These are phyloP conservation scores for Paedocypris sp. DNA, from an alignment of 2,113 vertebrate genomes.

Conservation along the genomic window DNA sequence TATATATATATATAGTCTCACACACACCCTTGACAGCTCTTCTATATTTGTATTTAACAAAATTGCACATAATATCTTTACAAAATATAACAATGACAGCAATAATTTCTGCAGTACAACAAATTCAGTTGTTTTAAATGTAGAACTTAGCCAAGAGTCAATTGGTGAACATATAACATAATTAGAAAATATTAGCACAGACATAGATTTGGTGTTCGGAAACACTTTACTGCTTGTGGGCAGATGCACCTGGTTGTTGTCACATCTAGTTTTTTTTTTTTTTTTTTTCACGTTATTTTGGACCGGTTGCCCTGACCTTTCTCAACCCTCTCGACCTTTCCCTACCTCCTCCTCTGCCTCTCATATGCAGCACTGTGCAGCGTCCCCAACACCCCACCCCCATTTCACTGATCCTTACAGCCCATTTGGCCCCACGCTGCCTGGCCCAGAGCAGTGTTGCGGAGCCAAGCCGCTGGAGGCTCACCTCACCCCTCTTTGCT, in stretches of 20 bases:
- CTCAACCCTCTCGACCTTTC: slow-evolving; percentile 51
- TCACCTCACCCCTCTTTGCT: slow-evolving; percentile 55
- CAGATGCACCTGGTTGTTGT: slow-evolving; percentile 96
- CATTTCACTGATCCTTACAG: slow-evolving; percentile 49
- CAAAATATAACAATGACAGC: too few relatives aligned
- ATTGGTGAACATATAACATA: background rate
- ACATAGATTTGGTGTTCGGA: too few relatives aligned
- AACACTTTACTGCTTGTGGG: slow-evolving; percentile 48
- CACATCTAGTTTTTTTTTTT: slow-evolving; percentile 49
- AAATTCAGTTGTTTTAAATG: too few relatives aligned
- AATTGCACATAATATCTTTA: too few relatives aligned
- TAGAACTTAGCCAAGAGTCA: background rate
- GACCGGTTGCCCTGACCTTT: slow-evolving; percentile 85
- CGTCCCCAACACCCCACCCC: slow-evolving; percentile 3
- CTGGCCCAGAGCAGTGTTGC: slow-evolving; percentile 44
- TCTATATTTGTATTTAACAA: too few relatives aligned
- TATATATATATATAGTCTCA: too few relatives aligned
- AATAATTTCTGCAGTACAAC: too few relatives aligned
- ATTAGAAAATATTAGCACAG: too few relatives aligned
- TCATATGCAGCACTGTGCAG: slow-evolving; percentile 48
- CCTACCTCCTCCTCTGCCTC: slow-evolving; percentile 30
- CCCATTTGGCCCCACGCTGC: slow-evolving; percentile 29
- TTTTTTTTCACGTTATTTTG: too few relatives aligned
- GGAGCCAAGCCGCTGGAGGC: slow-evolving; percentile 49
- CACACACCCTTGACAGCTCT: too few relatives aligned